phyloP scores from a whole-genome alignment of 2,113 vertebrate species.

The Ellobius talpinus region DNA sequence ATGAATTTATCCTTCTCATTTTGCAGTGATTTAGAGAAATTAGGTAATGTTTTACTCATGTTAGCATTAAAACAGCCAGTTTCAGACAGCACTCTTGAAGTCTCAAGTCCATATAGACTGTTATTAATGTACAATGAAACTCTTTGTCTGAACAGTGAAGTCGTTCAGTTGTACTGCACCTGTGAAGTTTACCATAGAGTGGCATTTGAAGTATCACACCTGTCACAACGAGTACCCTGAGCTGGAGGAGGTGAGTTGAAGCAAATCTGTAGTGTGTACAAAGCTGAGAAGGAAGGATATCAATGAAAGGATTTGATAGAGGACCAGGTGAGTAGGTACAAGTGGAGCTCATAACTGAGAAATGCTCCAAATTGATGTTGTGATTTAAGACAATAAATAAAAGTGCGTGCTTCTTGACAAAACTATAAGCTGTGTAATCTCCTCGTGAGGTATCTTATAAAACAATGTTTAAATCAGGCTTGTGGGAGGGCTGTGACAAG shows the following conservation, averaged over 20 bases:
- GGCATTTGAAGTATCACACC: constrained; percentile 91
- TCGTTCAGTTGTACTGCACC: constrained; percentile 87
- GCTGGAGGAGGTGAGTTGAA: constrained; percentile 91
- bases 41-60: constrained; percentile 44
- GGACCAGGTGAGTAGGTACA: not conserved
- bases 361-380: not conserved
- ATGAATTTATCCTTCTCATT: constrained; percentile 47
- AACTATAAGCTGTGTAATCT: not conserved
- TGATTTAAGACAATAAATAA: not conserved
- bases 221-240: constrained; percentile 91
- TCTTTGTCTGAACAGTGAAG: constrained; percentile 85
- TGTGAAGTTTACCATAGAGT: constrained; percentile 87
- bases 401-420: not conserved
- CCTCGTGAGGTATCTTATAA: not conserved
- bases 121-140: constrained; percentile 53
- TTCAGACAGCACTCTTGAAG: constrained; percentile 59
- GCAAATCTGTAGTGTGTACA: not conserved
- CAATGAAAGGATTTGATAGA: constrained; percentile 15
- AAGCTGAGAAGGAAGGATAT: not conserved
- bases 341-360: constrained; percentile 26
- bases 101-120: not conserved
- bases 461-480: constrained; percentile 39
- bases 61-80: constrained; percentile 50
- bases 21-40: constrained; percentile 41
- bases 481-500: not conserved